Conservation (phyloP, 2,113 vertebrate genomes). For the Brachyhypopomus gauderio region DNA sequence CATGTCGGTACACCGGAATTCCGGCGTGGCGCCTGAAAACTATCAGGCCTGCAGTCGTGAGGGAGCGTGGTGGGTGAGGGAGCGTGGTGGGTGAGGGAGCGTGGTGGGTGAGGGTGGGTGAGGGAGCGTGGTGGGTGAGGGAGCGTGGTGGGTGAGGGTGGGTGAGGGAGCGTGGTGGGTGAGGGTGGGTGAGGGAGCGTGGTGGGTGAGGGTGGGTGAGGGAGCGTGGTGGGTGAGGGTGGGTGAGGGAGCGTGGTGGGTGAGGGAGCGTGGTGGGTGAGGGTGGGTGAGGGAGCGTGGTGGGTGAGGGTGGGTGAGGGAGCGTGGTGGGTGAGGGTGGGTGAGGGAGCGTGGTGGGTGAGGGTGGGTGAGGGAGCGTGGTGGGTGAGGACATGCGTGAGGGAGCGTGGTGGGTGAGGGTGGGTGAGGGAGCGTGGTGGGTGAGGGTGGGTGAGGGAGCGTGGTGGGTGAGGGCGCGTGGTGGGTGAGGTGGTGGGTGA, state of each 20-base stretch:
- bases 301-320: constrained; percentile 79
- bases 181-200: constrained; percentile 76
- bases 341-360: constrained; percentile 65
- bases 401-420: not conserved
- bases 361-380: constrained; percentile 75
- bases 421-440: constrained; percentile 70
- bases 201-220: constrained; percentile 77
- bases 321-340: constrained; percentile 54
- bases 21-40: too few relatives aligned
- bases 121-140: constrained; percentile 68
- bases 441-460: constrained; percentile 79
- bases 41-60: too few relatives aligned
- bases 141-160: too few relatives aligned
- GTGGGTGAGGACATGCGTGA: too few relatives aligned
- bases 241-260: constrained; percentile 77
- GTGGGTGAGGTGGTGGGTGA: too few relatives aligned
- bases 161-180: constrained; percentile 70
- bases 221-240: too few relatives aligned
- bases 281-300: constrained; percentile 73
- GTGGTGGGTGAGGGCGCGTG: too few relatives aligned
- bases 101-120: constrained; percentile 77
- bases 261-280: constrained; percentile 56
- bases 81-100: constrained; percentile 68
- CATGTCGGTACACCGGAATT: too few relatives aligned
- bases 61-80: constrained; percentile 69